Percentiles rank a stretch among this genome's conserved stretches.
These are phyloP conservation scores for Tauraco erythrolophus DNA, from an alignment of 2,113 vertebrate genomes.

Conservation along the genomic window DNA sequence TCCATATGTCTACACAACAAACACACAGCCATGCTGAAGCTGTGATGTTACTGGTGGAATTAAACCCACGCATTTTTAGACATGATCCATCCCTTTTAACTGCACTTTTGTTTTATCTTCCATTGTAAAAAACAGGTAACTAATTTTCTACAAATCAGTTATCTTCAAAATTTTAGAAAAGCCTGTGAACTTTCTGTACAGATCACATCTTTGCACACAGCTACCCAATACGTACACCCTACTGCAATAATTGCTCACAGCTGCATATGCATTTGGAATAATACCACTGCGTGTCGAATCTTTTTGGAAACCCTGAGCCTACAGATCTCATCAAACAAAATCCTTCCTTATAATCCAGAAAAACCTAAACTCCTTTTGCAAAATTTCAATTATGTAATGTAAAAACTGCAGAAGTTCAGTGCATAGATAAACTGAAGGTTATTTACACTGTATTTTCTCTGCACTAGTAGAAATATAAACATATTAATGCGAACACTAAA, in stretches of 20 bases:
- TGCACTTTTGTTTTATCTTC: background rate
- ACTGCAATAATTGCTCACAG: background rate
- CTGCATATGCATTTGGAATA: background rate
- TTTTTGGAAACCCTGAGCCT: background rate
- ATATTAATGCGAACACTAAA: background rate
- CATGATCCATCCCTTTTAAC: accelerated
- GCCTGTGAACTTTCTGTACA: accelerated
- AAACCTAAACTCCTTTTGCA: background rate
- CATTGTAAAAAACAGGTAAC: background rate
- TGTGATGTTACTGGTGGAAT: background rate
- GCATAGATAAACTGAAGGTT: background rate
- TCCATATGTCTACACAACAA: accelerated
- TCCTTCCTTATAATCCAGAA: background rate
- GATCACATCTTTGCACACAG: background rate
- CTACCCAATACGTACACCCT: background rate
- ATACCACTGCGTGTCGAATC: background rate
- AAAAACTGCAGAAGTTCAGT: background rate
- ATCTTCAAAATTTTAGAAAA: background rate
- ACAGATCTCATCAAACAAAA: background rate
- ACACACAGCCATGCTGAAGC: accelerated
- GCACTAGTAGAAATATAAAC: background rate
- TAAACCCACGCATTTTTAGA: background rate
- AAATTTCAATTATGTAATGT: background rate
- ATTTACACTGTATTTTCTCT: background rate
- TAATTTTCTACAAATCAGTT: background rate